phyloP scores from a whole-genome alignment of 1,140 invertebrate genomes.

The Sesamia nonagrioides region DNA sequence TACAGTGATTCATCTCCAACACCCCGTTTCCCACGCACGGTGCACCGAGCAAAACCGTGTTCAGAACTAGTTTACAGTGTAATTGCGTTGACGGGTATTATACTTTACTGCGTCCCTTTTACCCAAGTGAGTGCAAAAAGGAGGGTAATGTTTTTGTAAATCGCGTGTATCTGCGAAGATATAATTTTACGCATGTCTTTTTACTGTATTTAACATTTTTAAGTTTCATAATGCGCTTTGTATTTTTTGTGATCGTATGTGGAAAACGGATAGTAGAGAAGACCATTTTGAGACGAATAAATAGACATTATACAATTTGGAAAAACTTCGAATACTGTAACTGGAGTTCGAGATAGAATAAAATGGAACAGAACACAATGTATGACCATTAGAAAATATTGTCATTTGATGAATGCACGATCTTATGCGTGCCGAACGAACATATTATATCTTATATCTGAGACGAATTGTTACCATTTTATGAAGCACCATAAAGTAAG shows the following conservation, averaged over 20 bases:
- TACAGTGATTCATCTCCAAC: conserved; percentile 36
- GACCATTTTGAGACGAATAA: too few species aligned
- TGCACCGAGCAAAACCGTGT: conserved; percentile 21
- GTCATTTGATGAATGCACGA: too few species aligned
- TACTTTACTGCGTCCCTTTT: conserved; percentile 45
- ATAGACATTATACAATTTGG: too few species aligned
- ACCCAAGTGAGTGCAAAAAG: conserved; percentile 43
- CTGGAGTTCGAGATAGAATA: too few species aligned
- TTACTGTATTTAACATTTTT: not conserved
- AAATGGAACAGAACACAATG: too few species aligned
- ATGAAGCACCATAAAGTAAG: too few species aligned
- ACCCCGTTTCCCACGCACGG: conserved; percentile 37
- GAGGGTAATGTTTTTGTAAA: conserved; percentile 44
- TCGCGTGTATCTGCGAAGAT: conserved; percentile 25
- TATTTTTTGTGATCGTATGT: not conserved
- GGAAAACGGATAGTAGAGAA: not conserved
- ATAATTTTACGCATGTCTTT: conserved; percentile 18
- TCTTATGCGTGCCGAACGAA: too few species aligned
- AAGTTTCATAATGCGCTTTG: not conserved
- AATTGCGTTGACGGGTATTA: conserved; percentile 43
- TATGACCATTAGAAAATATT: too few species aligned
- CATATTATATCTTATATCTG: too few species aligned
- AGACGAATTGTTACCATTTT: too few species aligned
- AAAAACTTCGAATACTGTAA: too few species aligned
- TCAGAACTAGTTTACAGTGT: conserved; percentile 43